phyloP scores from a whole-genome alignment of 1,140 invertebrate species.

The Lasioglossum albipes region DNA sequence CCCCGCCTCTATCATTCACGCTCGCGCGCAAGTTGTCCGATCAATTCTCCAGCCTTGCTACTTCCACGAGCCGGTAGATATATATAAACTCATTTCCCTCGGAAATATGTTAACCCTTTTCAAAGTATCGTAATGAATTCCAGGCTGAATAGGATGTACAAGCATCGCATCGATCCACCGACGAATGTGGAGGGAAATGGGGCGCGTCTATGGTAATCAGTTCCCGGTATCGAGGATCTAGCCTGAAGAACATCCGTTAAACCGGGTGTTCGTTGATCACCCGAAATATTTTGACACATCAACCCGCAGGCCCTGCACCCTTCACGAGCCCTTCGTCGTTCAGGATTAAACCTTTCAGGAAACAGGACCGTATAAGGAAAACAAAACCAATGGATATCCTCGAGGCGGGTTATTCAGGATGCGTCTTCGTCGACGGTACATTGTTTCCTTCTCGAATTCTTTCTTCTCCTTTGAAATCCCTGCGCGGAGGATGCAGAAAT shows the following conservation, averaged over 20 bases:
- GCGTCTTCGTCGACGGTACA: constrained; percentile 36
- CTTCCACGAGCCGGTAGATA: neutral
- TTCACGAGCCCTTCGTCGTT: constrained; percentile 3
- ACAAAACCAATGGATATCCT: constrained; percentile 30
- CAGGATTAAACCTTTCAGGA: constrained; percentile 23
- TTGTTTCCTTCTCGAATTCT: constrained; percentile 25
- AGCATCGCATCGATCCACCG: neutral
- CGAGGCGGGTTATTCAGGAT: constrained; percentile 35
- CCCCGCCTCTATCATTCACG: no score
- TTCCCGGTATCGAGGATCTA: neutral
- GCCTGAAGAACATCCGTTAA: neutral
- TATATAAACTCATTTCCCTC: neutral
- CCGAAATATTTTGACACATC: constrained; percentile 33
- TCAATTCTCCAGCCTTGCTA: neutral
- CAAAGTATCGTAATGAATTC: neutral
- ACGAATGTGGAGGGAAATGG: neutral
- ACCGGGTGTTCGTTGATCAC: constrained; percentile 26
- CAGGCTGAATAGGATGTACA: neutral
- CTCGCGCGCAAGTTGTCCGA: neutral
- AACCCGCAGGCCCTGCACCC: neutral
- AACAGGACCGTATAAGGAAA: neutral
- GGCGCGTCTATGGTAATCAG: neutral
- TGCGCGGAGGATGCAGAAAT: constrained; percentile 55
- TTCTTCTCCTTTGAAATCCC: constrained; percentile 16
- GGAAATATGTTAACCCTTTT: neutral